phyloP scores from a whole-genome alignment of 2,113 vertebrate genomes.

The Gasterosteus nipponicus region DNA sequence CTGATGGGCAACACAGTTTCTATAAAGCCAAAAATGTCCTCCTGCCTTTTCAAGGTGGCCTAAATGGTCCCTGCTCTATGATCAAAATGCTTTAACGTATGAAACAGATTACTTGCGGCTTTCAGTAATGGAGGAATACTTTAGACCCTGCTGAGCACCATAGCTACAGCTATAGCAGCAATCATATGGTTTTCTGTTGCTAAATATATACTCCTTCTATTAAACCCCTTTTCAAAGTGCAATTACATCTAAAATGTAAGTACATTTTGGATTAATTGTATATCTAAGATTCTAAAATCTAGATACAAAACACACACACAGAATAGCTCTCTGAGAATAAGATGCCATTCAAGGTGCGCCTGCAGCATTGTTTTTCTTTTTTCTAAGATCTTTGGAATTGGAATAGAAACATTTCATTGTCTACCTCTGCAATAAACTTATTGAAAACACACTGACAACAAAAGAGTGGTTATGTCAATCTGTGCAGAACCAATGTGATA shows the following conservation, averaged over 20 bases:
- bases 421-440: slow-evolving; percentile 31
- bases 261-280: slow-evolving; percentile 14
- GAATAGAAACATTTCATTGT: slow-evolving; percentile 22
- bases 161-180: not conserved
- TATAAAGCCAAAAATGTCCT: slow-evolving; percentile 14
- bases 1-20: slow-evolving; percentile 30
- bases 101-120: slow-evolving; percentile 35
- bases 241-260: slow-evolving; percentile 7
- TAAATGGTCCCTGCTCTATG: slow-evolving; percentile 21
- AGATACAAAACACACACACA: not conserved
- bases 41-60: slow-evolving; percentile 18
- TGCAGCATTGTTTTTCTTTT: not conserved
- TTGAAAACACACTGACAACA: slow-evolving; percentile 28
- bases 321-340: slow-evolving; percentile 12
- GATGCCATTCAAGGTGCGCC: slow-evolving; percentile 19
- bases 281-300: not conserved
- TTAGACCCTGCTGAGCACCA: slow-evolving; percentile 29
- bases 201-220: slow-evolving; percentile 3
- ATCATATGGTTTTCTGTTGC: not conserved
- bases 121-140: slow-evolving; percentile 28
- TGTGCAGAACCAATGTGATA: slow-evolving; percentile 27
- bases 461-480: slow-evolving; percentile 29
- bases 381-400: slow-evolving; percentile 33
- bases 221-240: slow-evolving; percentile 17
- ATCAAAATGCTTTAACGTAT: slow-evolving; percentile 50